phyloP scores from a whole-genome alignment of 64 coral and sea anemone species.

The Porites lutea region DNA sequence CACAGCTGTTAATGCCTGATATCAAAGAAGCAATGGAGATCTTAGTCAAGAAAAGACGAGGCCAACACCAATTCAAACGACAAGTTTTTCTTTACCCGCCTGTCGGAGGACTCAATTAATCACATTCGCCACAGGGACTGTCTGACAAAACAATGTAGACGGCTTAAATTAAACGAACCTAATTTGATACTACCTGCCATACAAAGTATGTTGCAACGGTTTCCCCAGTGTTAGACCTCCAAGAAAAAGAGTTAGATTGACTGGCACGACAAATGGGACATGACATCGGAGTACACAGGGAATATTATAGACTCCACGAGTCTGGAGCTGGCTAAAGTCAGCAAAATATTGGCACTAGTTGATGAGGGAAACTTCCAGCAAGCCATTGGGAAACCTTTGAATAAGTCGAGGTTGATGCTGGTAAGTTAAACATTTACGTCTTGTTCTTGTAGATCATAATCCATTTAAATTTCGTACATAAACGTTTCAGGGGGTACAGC shows the following conservation, averaged over 20 bases:
- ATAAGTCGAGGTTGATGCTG: conserved; percentile 12
- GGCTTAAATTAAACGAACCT: conserved; percentile 22
- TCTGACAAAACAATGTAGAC: neutral
- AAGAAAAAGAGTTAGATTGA: conserved; percentile 37
- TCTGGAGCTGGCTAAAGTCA: neutral
- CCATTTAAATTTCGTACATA: too few relatives aligned
- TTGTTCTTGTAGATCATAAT: too few relatives aligned
- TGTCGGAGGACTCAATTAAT: neutral
- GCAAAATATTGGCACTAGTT: neutral
- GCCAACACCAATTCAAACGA: conserved; percentile 14
- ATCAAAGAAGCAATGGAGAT: conserved; percentile 24
- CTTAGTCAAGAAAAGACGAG: neutral
- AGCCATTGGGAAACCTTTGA: neutral
- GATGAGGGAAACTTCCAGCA: conserved; percentile 1
- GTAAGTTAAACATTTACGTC: too few relatives aligned
- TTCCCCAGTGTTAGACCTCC: conserved; percentile 18
- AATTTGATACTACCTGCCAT: conserved; percentile 4
- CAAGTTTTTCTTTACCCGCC: conserved; percentile 32
- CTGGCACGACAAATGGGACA: conserved; percentile 46
- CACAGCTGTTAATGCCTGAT: conserved; percentile 27
- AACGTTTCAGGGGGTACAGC: too few relatives aligned
- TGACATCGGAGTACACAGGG: neutral
- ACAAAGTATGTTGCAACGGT: conserved; percentile 55
- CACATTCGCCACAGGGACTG: conserved; percentile 24
- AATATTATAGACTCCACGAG: neutral